Evolutionary conservation across 2,888 invertebrate genomes (phyloP), one percentile per base, ranked within the genome.

Genomic region (Euproctis similis): DNA sequence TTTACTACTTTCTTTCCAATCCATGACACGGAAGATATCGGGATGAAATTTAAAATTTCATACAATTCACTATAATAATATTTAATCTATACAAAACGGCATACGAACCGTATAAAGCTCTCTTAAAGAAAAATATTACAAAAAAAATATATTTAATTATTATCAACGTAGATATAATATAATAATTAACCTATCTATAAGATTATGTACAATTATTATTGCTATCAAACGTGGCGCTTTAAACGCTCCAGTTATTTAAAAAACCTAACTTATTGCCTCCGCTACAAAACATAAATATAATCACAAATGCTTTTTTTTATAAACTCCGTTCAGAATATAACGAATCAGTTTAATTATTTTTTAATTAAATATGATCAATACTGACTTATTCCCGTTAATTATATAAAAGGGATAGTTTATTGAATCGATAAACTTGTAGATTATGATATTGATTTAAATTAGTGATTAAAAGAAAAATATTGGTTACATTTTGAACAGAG

Each of bases 71-170:
- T 73, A 75, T 59, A 51, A n/a, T n/a, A n/a, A n/a, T n/a, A n/a
- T n/a, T n/a, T 55, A 41, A 46, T 45, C 65, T 78, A 68, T 78
- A 80, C 75, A 81, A n/a, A 58, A 64, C 77, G 72, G 60, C 49
- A 35, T 36, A 48, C n/a, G n/a, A n/a, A n/a, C 65, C 75, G 75
- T 73, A 72, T 77, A 82, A 81, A 81, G 81, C 81, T 82, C 78
- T 81, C 74, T 81, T 78, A 80, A 76, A 76, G 75, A 76, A n/a
- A n/a, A n/a, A n/a, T n/a, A 80, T 69, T 80, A 78, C 72, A 75
- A 62, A 56, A n/a, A n/a, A n/a, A n/a, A n/a, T n/a, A n/a, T n/a
- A n/a, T n/a, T 71, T 26, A 26, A 54, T 37, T 37, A 36, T n/a
- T 45, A 40, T 74, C 69, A 80, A 80, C 77, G 61, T 77, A 21